Conservation (phyloP, 2,113 vertebrate genomes). For the Hyaena hyaena region DNA sequence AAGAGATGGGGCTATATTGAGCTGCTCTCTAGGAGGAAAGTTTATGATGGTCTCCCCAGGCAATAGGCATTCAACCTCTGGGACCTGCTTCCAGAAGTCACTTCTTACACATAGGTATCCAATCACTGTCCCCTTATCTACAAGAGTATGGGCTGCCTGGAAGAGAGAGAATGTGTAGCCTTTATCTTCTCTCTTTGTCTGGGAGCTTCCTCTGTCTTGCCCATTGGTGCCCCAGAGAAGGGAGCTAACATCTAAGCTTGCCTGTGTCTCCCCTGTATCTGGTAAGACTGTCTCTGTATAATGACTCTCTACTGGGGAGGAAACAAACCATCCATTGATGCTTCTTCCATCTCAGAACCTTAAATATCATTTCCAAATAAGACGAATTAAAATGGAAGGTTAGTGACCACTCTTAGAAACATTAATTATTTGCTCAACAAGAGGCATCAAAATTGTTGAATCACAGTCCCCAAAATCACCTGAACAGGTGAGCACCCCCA, state of each 20-base stretch:
- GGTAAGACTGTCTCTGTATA: not conserved
- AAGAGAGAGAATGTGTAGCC: not conserved
- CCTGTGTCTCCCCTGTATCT: not conserved
- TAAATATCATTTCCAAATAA: not conserved
- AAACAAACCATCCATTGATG: not conserved
- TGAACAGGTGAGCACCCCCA: not conserved
- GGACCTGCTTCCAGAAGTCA: not conserved
- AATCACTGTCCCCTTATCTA: not conserved
- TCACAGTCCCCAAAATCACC: not conserved
- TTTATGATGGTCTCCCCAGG: accelerated
- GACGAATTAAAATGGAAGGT: not conserved
- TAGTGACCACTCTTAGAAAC: not conserved
- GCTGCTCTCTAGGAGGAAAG: not conserved
- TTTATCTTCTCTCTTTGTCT: not conserved
- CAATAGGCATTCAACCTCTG: not conserved
- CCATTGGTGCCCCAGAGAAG: not conserved
- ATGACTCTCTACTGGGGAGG: not conserved
- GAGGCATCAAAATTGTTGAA: not conserved
- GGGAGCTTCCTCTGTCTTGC: not conserved
- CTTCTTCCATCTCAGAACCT: not conserved
- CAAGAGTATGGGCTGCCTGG: not conserved
- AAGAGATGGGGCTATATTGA: not conserved
- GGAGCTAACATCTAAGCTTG: not conserved
- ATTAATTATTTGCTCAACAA: not conserved
- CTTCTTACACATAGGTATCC: not conserved